A percentile compares a stretch with the other conserved stretches of the same genome.
Evolutionary conservation across 2,113 vertebrate species (phyloP).

Genomic region (Numida meleagris): DNA sequence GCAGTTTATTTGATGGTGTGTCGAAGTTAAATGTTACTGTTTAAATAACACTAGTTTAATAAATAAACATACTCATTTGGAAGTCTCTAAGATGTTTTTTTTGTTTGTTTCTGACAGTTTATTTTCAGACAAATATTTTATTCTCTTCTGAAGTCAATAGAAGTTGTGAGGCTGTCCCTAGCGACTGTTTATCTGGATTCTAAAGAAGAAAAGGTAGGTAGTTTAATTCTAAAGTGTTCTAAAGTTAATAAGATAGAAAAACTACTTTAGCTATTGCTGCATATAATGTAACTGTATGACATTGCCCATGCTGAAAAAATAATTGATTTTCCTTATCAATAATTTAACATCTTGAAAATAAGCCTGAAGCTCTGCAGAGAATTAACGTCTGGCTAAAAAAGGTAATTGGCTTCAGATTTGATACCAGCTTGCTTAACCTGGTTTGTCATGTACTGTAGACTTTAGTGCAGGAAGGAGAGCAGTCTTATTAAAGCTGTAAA

Average conservation of each 20-base stretch:
- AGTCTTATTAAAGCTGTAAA: slow-evolving; percentile 58
- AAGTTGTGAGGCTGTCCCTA: background rate
- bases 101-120: background rate
- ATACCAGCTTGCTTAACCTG: slow-evolving; percentile 41
- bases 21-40: background rate
- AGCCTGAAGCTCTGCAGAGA: slow-evolving; percentile 16
- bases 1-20: background rate
- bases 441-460: slow-evolving; percentile 39
- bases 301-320: background rate
- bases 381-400: slow-evolving; percentile 39
- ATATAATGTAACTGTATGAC: background rate
- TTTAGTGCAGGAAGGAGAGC: slow-evolving; percentile 15
- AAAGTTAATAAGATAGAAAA: slow-evolving; percentile 11
- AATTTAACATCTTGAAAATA: slow-evolving; percentile 42
- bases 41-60: background rate
- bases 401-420: slow-evolving; percentile 5
- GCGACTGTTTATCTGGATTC: slow-evolving; percentile 13
- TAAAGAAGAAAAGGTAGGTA: background rate
- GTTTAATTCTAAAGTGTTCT: slow-evolving; percentile 13
- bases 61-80: background rate
- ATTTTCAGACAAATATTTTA: slow-evolving; percentile 7
- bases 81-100: background rate
- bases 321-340: slow-evolving; percentile 44
- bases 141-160: background rate
- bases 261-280: background rate